These are phyloP conservation scores for Clunio marinus DNA, from an alignment of 2,888 invertebrate species.

Conservation along the genomic window DNA sequence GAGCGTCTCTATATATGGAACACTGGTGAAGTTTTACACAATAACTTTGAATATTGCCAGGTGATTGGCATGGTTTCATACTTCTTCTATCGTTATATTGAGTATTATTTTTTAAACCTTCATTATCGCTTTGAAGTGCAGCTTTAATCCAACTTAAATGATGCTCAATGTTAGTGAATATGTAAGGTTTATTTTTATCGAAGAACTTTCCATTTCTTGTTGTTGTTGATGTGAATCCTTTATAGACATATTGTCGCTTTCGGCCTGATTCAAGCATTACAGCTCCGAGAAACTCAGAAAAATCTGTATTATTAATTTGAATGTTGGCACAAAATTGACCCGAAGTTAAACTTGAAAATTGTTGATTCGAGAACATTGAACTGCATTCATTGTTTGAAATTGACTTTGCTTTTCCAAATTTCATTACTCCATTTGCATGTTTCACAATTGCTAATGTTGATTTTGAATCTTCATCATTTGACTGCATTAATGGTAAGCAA, in stretches of 20 bases:
- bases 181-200: conserved; percentile 20
- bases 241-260: background rate
- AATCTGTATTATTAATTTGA: conserved; percentile 9
- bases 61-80: background rate
- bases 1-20: conserved; percentile 1
- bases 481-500: background rate
- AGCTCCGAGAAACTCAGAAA: conserved; percentile 15
- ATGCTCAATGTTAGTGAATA: conserved; percentile 22
- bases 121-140: background rate
- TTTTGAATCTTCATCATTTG: background rate
- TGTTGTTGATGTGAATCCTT: conserved; percentile 31
- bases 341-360: conserved; percentile 14
- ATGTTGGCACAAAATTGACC: conserved; percentile 33
- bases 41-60: background rate
- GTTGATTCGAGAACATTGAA: background rate
- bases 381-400: conserved; percentile 20
- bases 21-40: conserved; percentile 7
- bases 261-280: background rate
- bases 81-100: background rate
- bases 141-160: conserved; percentile 22
- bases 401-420: background rate
- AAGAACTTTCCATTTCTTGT: background rate
- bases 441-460: conserved; percentile 21
- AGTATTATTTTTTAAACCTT: background rate
- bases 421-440: background rate